phyloP scores from a whole-genome alignment of 2,113 vertebrate genomes.

The Rhynchomys soricoides region DNA sequence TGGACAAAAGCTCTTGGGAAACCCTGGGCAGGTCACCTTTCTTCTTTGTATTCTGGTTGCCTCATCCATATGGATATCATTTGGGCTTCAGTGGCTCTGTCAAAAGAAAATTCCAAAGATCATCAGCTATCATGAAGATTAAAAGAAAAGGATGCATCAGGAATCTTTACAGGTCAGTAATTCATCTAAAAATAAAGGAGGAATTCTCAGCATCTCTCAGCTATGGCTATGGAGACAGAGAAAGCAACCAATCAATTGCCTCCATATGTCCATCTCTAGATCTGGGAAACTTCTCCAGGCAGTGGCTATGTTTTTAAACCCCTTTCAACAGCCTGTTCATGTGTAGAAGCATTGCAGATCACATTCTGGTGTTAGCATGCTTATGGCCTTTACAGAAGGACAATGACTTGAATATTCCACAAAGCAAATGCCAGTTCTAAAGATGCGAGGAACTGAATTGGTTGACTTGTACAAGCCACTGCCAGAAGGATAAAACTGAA shows the following conservation, averaged over 20 bases:
- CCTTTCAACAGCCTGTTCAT: constrained; percentile 40
- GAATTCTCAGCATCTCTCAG: not conserved
- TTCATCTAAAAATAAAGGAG: constrained; percentile 17
- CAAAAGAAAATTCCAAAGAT: not conserved
- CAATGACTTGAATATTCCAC: constrained; percentile 18
- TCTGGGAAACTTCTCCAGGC: constrained; percentile 48
- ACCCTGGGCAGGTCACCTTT: not conserved
- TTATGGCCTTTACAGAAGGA: constrained; percentile 39
- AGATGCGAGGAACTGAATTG: not conserved
- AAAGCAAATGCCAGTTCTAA: constrained; percentile 57
- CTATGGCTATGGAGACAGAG: not conserved
- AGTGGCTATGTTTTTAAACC: constrained; percentile 53
- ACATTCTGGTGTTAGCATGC: not conserved
- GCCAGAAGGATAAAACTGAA: constrained; percentile 41
- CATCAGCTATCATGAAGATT: not conserved
- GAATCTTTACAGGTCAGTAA: not conserved
- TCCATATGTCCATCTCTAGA: not conserved
- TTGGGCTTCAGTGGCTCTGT: not conserved
- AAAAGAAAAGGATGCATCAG: not conserved
- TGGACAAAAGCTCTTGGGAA: not conserved
- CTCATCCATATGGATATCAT: not conserved
- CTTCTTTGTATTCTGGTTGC: not conserved
- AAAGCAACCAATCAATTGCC: not conserved
- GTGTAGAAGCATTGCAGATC: not conserved
- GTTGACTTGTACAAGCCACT: not conserved